A percentile compares a stretch with the other conserved stretches of the same genome.
These are phyloP conservation scores for Dolomedes plantarius DNA, from an alignment of 2,888 invertebrate species.

Conservation along the genomic window DNA sequence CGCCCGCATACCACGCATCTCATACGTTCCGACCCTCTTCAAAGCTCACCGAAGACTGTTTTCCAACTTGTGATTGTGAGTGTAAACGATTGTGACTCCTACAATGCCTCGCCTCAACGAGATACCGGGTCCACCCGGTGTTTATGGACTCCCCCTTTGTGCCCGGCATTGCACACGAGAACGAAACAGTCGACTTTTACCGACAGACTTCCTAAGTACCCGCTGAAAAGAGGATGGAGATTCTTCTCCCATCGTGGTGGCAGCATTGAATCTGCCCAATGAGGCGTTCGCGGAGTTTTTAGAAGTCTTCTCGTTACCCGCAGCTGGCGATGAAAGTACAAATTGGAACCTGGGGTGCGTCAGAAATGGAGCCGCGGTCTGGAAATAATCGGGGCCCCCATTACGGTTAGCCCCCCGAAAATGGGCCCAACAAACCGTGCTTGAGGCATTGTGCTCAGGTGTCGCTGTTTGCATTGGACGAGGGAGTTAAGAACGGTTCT, in stretches of 20 bases:
- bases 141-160: background rate
- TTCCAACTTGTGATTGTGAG: conserved; percentile 9
- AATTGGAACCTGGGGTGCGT: background rate
- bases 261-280: background rate
- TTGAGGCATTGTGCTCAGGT: conserved; percentile 6
- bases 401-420: background rate
- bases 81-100: conserved; percentile 9
- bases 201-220: background rate
- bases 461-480: conserved; percentile 7
- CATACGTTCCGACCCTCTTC: background rate
- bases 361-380: conserved; percentile 6
- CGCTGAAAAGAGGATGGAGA: background rate
- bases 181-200: background rate
- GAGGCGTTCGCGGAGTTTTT: background rate
- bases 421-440: conserved; percentile 6
- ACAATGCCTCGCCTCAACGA: background rate
- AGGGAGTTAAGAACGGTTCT: background rate
- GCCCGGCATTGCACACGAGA: background rate
- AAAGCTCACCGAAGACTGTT: background rate
- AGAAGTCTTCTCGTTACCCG: background rate
- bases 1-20: background rate
- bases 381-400: background rate
- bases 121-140: background rate
- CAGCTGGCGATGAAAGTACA: background rate
- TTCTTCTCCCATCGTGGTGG: background rate